Percentiles rank a stretch among this genome's conserved stretches.
phyloP scores from a whole-genome alignment of 2,113 vertebrate species.

The Urocynchramus pylzowi region DNA sequence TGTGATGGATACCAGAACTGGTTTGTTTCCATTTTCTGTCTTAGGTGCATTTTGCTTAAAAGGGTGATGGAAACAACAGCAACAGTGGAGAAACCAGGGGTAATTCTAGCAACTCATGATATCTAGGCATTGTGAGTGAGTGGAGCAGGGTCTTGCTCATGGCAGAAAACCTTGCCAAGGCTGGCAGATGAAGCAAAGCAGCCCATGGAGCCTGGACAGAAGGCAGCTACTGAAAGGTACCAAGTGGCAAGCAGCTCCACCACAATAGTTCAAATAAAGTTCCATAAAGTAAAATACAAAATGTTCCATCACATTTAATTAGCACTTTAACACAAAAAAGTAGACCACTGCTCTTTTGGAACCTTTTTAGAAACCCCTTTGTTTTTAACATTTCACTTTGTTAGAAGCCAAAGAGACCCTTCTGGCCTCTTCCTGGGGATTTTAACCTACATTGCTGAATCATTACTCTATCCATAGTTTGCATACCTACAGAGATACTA shows the following conservation, averaged over 20 bases:
- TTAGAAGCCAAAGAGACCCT: neutral
- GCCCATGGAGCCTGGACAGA: neutral
- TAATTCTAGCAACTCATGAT: neutral
- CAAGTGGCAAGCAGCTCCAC: neutral
- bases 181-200: neutral
- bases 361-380: neutral
- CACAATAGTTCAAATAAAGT: neutral
- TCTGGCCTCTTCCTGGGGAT: neutral
- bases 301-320: neutral
- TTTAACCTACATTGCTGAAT: neutral
- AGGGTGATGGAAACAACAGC: neutral
- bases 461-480: neutral
- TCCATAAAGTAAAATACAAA: neutral
- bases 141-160: accelerated
- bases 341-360: neutral
- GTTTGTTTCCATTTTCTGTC: neutral
- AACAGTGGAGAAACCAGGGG: neutral
- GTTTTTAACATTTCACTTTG: neutral
- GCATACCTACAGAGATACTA: neutral
- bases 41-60: neutral
- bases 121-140: neutral
- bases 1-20: neutral
- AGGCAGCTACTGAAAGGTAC: neutral
- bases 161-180: neutral
- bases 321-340: neutral